Base-by-base conservation (phyloP, 2,888 invertebrate species). In the Mesorhabditis belari region DNA sequence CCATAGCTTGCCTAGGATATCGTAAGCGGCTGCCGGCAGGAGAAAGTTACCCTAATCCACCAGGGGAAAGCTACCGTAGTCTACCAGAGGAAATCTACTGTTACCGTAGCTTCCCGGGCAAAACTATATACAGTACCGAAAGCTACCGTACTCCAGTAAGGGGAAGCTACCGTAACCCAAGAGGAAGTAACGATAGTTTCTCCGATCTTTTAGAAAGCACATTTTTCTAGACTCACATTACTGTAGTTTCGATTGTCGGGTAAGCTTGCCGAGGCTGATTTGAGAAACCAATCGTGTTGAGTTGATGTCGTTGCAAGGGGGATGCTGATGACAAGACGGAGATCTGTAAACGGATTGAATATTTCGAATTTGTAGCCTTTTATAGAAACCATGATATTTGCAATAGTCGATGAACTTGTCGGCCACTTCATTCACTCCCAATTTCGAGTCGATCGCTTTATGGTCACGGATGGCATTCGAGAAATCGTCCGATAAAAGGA, bases 351-450 rank as follows among this genome's bases (percentile, higher is more conserved):
- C n/a, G n/a, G n/a, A 9, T 23, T 5, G 4, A 21, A 25, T 23
- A 21, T 5, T 19, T 54, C 24, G 23, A 25, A 54, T 9, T 9
- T 25, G 5, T 6, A 6, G n/a, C 21, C 3, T 19, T 9, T n/a
- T 27, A 35, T 25, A 19, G 4, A 9, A n/a, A 57, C 9, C 17
- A 56, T 58, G 21, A n/a, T 6, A 17, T 17, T 21, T 25, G 21
- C 21, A 17, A 27, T 28, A 17, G 72, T 74, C 70, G 0, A 88
- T 85, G 55, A 92, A 82, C 52, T 85, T 84, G 57, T 85, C 83
- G 64, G 92, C 87, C 81, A 90, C 89, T 59, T 86, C 85, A 23
- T 87, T 77, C 5, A 85, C 86, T 0, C 92, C 92, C 58, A 91
- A 80, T 63, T 86, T 85, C 26, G 85, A 84, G 68, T 89, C 88